Evolutionary conservation across 2,888 invertebrate genomes (phyloP).

Genomic region (Drosophila merina): DNA sequence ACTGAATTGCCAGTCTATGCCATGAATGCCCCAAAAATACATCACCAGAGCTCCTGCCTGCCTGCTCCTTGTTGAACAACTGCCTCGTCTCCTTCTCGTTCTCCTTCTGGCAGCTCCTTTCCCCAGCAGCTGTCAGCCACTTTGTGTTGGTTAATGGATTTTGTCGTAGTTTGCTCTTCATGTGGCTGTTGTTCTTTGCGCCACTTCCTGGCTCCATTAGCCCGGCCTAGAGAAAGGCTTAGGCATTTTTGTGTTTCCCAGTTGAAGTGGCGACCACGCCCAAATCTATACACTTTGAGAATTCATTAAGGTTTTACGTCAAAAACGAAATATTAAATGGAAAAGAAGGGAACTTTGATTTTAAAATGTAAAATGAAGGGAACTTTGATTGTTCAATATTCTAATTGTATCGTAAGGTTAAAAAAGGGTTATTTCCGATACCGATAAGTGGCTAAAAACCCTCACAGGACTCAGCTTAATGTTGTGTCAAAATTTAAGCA

Average conservation of each 20-base stretch:
- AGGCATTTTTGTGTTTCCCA: slow-evolving; percentile 55
- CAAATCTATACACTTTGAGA: slow-evolving; percentile 28
- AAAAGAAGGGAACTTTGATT: too few species aligned
- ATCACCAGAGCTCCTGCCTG: slow-evolving; percentile 8
- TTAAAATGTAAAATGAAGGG: too few species aligned
- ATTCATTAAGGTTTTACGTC: neutral
- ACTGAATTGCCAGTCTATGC: slow-evolving; percentile 14
- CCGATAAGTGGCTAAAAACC: too few species aligned
- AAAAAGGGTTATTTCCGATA: too few species aligned
- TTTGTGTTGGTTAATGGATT: slow-evolving; percentile 65
- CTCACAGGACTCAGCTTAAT: too few species aligned
- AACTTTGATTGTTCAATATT: too few species aligned
- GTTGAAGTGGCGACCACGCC: slow-evolving; percentile 74
- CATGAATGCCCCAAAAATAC: slow-evolving; percentile 8
- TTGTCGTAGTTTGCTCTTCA: slow-evolving; percentile 27
- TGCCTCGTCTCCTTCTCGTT: neutral
- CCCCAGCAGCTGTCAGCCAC: slow-evolving; percentile 41
- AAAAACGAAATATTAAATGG: neutral
- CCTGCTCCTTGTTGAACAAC: neutral
- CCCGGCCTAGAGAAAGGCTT: slow-evolving; percentile 61
- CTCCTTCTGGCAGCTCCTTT: slow-evolving; percentile 5
- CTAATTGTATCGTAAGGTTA: too few species aligned
- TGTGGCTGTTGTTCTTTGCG: slow-evolving; percentile 43
- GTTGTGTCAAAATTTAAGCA: too few species aligned
- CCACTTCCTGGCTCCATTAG: slow-evolving; percentile 69